A percentile compares a stretch with the other conserved stretches of the same genome.
Conservation (phyloP, 2,888 invertebrate species). For the Agriopis aurantiaria region DNA sequence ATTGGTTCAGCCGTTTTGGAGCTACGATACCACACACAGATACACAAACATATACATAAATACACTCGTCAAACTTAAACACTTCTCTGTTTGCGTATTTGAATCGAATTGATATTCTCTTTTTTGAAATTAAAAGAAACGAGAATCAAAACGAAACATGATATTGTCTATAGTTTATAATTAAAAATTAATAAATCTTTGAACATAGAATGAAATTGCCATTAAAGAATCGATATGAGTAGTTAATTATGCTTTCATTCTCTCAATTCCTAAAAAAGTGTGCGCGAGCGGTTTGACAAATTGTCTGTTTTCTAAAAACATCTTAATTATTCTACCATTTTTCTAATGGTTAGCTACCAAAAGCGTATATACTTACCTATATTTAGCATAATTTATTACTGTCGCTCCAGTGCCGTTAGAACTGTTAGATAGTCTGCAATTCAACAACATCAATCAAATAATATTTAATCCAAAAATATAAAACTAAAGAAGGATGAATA, state of each 20-base stretch:
- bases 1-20: too few relatives aligned
- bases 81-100: too few relatives aligned
- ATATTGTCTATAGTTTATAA: too few relatives aligned
- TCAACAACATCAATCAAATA: neutral
- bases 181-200: neutral
- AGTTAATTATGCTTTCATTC: constrained; percentile 3
- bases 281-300: constrained; percentile 7
- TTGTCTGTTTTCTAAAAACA: constrained; percentile 7
- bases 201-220: too few relatives aligned
- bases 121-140: too few relatives aligned
- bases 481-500: too few relatives aligned
- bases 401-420: neutral
- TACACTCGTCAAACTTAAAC: too few relatives aligned
- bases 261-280: neutral
- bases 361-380: neutral
- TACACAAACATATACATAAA: too few relatives aligned
- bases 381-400: neutral
- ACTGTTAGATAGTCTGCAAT: too few relatives aligned
- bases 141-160: too few relatives aligned
- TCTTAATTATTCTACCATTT: constrained; percentile 12
- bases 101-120: too few relatives aligned
- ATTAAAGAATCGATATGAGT: neutral
- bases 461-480: neutral
- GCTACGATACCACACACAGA: too few relatives aligned
- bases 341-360: neutral